Conservation (phyloP, 2,113 vertebrate species). For the Sebastes schlegelii region DNA sequence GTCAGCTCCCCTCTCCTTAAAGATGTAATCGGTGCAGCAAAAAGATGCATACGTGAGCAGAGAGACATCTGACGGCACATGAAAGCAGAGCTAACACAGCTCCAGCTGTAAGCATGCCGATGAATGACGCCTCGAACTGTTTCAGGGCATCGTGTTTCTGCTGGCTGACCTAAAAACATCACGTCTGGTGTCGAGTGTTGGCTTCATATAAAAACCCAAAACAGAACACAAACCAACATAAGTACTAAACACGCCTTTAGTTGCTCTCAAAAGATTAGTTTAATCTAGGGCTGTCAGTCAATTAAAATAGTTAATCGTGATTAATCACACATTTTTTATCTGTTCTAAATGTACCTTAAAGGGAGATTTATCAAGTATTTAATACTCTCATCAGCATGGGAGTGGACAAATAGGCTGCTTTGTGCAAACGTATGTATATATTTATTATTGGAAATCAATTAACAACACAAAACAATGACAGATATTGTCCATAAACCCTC, state of each 20-base stretch:
- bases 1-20: neutral
- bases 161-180: slow-evolving; percentile 14
- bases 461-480: too few relatives aligned
- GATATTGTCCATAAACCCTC: too few relatives aligned
- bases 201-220: neutral
- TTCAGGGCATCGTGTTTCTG: slow-evolving; percentile 33
- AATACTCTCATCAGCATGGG: too few relatives aligned
- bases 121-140: slow-evolving; percentile 17
- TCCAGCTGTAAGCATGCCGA: slow-evolving; percentile 27
- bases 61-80: neutral
- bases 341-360: too few relatives aligned
- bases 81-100: neutral
- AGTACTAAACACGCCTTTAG: slow-evolving; percentile 35
- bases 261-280: slow-evolving; percentile 35
- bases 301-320: too few relatives aligned
- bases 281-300: neutral
- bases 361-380: too few relatives aligned
- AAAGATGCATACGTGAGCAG: slow-evolving; percentile 17
- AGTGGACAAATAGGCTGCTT: too few relatives aligned
- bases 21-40: slow-evolving; percentile 16
- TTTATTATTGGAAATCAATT: too few relatives aligned
- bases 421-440: too few relatives aligned
- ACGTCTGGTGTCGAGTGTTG: slow-evolving; percentile 1
- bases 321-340: too few relatives aligned
- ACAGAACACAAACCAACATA: slow-evolving; percentile 7